Evolutionary conservation across 2,113 vertebrate genomes (phyloP), one percentile per base, ranked within the genome.

Genomic region (Dasyornis broadbenti): DNA sequence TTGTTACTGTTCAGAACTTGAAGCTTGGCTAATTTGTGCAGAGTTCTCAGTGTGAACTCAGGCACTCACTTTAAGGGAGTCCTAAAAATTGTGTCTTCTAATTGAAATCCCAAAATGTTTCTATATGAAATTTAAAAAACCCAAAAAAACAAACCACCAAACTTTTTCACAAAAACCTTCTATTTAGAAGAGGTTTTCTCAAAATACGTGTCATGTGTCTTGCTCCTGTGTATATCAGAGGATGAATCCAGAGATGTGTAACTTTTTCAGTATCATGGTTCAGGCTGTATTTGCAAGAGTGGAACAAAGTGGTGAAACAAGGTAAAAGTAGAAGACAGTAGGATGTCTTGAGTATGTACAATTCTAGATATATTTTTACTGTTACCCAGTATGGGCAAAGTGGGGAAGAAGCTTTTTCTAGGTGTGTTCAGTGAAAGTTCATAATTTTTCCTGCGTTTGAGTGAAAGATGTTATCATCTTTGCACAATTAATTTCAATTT

Each of bases 181-280:
- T 24, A 57, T 82, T 71, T 28, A 27, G 23, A 69, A 83, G 44
- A 86, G 7, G 3, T 47, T 92, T 14, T 83, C 26, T 91, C 18
- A 66, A 73, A 73, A 52, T 49, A 45, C 0, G 0, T 35, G 0
- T 47, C 1, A 0, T 72, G 6, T 39, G 4, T 45, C 33, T 85
- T 85, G 24, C 15, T 83, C 3, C 42, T 64, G 20, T 59, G 2
- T 56, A 1, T 71, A 10, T 30, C 26, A 40, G 9, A 68, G 28
- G 20, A 14, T 76, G 31, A 68, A 39, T 45, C 50, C 6, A 31
- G 61, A 49, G 13, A 3, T 50, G 15, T 7, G 8, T n/a, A 30
- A 21, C 40, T 88, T 45, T 14, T 82, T 56, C 3, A 7, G 24
- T 84, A 52, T 72, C 0, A 0, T 53, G 44, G 6, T 47, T 70